Base-by-base conservation (phyloP, 2,888 invertebrate species). In the Diploptera punctata region DNA sequence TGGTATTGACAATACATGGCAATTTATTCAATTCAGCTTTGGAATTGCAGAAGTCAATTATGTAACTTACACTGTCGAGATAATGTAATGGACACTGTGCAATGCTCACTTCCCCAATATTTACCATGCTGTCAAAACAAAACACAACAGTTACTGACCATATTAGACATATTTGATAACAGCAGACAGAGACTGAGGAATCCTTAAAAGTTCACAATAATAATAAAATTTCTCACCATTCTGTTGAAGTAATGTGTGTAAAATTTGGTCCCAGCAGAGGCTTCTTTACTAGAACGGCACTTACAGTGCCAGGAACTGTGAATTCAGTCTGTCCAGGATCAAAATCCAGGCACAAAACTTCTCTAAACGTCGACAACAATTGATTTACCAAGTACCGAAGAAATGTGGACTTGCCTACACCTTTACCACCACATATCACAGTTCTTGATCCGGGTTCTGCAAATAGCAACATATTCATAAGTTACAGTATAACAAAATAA, bases 251-350 rank as follows among this genome's bases (percentile, higher is more conserved):
- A 60, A 92, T 83, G 80, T 93, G 91, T 16, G 93, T 91, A 77
- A 90, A 93, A 80, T 90, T 93, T 0, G 93, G 92, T 7, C 95
- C 94, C 7, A 97, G 83, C 2, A 97, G 80, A 0, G 94, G 93
- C 74, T 86, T 79, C 0, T 82, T 83, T 1, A 96, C 84, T 52
- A 90, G 79, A 44, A 87, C 86, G 0, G 91, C 87, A 0, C 95
- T 93, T 13, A 97, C 81, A 79, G 91, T 92, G 18, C 95, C 96
- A 0, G 95, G 89, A 0, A 94, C 87, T 38, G 93, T 93, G 77
- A 96, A 91, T 84, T 98, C 98, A 1, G 95, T 86, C 81, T 98
- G 98, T 0, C 98, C 98, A 52, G 94, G 92, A 83, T 98, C 98
- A 78, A 96, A 86, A 82, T 99, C 98, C 52, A 98, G 82, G 9